A percentile compares a stretch with the other conserved stretches of the same genome.
Evolutionary conservation across 2,888 invertebrate species (phyloP).

Genomic region (Ectropis crepuscularia): DNA sequence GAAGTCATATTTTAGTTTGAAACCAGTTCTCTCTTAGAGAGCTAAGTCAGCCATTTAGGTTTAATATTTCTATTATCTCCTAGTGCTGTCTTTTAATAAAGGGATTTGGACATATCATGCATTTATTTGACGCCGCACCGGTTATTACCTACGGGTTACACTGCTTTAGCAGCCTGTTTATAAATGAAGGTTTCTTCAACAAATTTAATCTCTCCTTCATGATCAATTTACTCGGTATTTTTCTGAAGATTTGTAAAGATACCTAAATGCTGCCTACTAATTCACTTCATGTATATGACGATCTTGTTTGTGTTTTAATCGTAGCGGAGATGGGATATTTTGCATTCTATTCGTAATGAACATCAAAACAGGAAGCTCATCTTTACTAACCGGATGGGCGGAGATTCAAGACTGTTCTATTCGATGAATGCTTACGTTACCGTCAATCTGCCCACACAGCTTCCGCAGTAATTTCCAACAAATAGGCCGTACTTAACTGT

Average conservation of each 20-base stretch:
- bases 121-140: too few relatives aligned
- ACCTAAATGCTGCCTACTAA: not conserved
- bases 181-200: too few relatives aligned
- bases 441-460: constrained; percentile 1
- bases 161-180: too few relatives aligned
- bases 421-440: constrained; percentile 7
- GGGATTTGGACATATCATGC: too few relatives aligned
- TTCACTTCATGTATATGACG: not conserved
- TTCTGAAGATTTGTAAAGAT: too few relatives aligned
- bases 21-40: not conserved
- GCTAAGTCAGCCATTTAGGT: too few relatives aligned
- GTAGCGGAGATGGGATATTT: not conserved
- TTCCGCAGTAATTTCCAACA: not conserved
- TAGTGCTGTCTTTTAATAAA: too few relatives aligned
- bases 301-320: not conserved
- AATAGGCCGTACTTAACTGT: not conserved
- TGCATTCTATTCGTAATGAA: constrained; percentile 2
- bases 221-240: too few relatives aligned
- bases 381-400: constrained; percentile 15
- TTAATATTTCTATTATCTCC: too few relatives aligned
- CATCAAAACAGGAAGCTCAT: constrained; percentile 21
- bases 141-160: too few relatives aligned
- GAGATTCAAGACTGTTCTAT: constrained; percentile 15
- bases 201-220: too few relatives aligned
- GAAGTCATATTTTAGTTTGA: not conserved